Percentiles rank a stretch among this genome's conserved stretches.
Conservation (phyloP, 2,888 invertebrate species). For the Eristalis tenax region DNA sequence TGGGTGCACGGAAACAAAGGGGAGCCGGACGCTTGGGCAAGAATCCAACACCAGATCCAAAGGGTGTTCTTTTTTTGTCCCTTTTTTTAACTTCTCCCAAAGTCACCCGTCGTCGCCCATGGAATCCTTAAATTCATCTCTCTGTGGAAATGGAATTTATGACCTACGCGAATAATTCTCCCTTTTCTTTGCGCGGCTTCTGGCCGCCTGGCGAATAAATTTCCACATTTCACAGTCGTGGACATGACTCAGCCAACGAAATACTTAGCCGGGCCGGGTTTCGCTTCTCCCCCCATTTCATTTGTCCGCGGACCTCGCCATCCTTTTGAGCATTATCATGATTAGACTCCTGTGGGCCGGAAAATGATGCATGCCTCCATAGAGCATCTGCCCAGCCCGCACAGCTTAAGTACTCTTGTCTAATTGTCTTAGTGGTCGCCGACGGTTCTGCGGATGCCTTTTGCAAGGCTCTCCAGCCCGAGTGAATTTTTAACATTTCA, state of each 20-base stretch:
- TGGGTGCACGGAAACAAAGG: background rate
- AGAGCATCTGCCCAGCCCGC: background rate
- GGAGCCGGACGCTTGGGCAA: conserved; percentile 15
- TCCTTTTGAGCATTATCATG: background rate
- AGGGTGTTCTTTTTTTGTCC: background rate
- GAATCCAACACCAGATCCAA: conserved; percentile 47
- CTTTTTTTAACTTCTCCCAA: background rate
- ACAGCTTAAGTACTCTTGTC: background rate
- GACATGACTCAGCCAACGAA: conserved; percentile 39
- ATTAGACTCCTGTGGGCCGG: background rate
- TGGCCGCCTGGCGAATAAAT: conserved; percentile 27
- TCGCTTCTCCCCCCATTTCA: background rate
- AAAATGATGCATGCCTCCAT: background rate
- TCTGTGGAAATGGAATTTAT: conserved; percentile 68
- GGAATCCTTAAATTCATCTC: conserved; percentile 65
- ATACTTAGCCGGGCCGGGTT: background rate
- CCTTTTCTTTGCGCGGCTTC: conserved; percentile 11
- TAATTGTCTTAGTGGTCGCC: conserved; percentile 5
- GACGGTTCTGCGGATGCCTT: background rate
- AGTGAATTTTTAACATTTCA: background rate
- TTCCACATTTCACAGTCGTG: conserved; percentile 36
- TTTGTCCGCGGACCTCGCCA: background rate
- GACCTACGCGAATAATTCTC: conserved; percentile 61
- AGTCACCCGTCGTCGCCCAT: conserved; percentile 8
- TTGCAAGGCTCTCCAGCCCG: background rate